These are phyloP conservation scores for Genyomyrus donnyi DNA, from an alignment of 2,113 vertebrate genomes.

Conservation along the genomic window DNA sequence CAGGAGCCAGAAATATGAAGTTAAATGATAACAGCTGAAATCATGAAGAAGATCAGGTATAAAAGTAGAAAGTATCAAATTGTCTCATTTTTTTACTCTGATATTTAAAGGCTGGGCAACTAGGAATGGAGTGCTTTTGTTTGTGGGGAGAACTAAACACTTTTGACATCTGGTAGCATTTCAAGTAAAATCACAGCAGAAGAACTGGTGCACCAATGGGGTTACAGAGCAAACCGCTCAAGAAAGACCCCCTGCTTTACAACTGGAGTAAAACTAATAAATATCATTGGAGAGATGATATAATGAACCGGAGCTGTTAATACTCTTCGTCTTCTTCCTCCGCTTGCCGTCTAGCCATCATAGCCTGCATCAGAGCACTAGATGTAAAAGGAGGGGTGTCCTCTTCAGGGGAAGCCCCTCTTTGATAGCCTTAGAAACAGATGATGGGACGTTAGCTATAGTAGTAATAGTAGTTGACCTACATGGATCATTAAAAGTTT, in stretches of 20 bases:
- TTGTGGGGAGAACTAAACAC: neutral
- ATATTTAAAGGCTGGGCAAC: neutral
- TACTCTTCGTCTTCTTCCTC: conserved; percentile 56
- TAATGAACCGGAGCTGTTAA: conserved; percentile 27
- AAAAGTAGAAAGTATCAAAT: neutral
- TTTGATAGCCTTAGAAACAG: conserved; percentile 48
- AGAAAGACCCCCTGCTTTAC: neutral
- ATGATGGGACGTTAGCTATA: neutral
- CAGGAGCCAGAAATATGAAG: neutral
- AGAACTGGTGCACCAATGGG: neutral
- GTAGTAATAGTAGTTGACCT: neutral
- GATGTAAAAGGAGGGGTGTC: conserved; percentile 30
- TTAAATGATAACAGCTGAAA: neutral
- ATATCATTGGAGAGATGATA: neutral
- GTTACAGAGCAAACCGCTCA: neutral
- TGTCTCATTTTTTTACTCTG: neutral
- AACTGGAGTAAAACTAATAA: neutral
- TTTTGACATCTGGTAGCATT: neutral
- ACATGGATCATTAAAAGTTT: neutral
- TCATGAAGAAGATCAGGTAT: neutral
- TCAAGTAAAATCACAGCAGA: neutral
- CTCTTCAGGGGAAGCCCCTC: conserved; percentile 21
- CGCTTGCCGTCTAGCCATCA: conserved; percentile 52
- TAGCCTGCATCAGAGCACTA: conserved; percentile 59
- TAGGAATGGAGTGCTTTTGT: neutral